phyloP scores from a whole-genome alignment of 2,113 vertebrate genomes.

The Megaceryle maxima region DNA sequence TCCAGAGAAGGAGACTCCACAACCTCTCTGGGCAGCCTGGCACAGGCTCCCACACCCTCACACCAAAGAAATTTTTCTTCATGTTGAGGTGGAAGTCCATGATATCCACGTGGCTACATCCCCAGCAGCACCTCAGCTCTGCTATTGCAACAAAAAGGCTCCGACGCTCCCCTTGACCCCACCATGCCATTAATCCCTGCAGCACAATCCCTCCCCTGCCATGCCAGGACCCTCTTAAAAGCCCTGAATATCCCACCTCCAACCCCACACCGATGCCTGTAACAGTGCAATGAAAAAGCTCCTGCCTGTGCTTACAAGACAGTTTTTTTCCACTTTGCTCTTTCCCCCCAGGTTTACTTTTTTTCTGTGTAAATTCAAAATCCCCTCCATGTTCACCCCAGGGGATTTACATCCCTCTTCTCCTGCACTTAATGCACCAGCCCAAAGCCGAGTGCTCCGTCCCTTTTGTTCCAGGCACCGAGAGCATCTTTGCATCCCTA shows the following conservation, averaged over 20 bases:
- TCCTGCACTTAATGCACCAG: background rate
- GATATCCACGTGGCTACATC: background rate
- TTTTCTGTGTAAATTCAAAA: background rate
- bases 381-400: rapidly evolving
- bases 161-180: background rate
- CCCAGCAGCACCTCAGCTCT: background rate
- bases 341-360: background rate
- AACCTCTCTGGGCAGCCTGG: background rate
- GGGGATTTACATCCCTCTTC: background rate
- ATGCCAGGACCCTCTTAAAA: background rate
- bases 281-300: too few relatives aligned
- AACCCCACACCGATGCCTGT: background rate
- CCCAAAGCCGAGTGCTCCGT: background rate
- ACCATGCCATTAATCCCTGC: rapidly evolving
- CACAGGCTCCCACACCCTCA: background rate
- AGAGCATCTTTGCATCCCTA: background rate
- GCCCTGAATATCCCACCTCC: background rate
- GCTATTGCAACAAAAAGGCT: rapidly evolving
- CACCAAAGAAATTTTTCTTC: background rate
- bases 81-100: background rate
- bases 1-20: too few relatives aligned
- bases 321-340: background rate
- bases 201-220: background rate
- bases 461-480: background rate
- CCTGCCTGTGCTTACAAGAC: background rate